These are phyloP conservation scores for Oasisia sp. DNA, from an alignment of 2,888 invertebrate genomes.

Conservation along the genomic window DNA sequence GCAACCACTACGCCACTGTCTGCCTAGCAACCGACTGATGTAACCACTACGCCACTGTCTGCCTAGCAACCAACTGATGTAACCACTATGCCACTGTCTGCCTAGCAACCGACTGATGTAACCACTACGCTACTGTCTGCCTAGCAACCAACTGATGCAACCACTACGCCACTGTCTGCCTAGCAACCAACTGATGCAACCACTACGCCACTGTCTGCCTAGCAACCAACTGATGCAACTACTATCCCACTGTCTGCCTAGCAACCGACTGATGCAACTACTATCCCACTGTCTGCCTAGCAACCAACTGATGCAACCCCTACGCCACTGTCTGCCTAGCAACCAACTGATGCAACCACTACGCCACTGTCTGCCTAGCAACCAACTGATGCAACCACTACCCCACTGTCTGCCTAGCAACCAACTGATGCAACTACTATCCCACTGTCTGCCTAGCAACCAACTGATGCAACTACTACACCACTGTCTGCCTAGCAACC, in stretches of 20 bases:
- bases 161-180: neutral
- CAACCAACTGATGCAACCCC: neutral
- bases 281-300: neutral
- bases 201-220: neutral
- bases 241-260: neutral
- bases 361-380: neutral
- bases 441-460: neutral
- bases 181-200: neutral
- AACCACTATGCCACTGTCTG: neutral
- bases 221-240: neutral
- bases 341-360: neutral
- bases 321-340: neutral
- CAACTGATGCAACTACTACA: neutral
- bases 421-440: neutral
- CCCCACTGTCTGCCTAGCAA: neutral
- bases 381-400: neutral
- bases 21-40: neutral
- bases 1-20: neutral
- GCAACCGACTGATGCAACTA: neutral
- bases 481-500: neutral
- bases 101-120: neutral
- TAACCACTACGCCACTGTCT: neutral
- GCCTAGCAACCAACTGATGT: neutral
- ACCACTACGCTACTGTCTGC: neutral
- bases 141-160: neutral